Conservation (phyloP, 2,113 vertebrate species). For the Laticauda colubrina region DNA sequence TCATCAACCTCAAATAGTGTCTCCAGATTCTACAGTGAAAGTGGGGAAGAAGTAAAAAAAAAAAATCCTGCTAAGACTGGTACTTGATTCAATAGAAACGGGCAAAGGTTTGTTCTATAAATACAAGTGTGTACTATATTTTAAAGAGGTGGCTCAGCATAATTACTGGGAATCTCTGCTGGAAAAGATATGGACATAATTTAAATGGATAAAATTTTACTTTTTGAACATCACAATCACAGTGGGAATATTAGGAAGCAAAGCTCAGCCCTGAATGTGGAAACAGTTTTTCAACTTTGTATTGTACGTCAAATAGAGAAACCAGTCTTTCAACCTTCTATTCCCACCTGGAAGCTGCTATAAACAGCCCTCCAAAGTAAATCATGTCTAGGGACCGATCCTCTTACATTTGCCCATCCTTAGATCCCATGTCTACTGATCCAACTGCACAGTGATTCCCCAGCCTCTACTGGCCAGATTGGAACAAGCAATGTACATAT, state of each 20-base stretch:
- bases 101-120: no score
- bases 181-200: no score
- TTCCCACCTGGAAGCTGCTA: neutral
- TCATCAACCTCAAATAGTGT: conserved; percentile 1
- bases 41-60: neutral
- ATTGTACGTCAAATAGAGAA: neutral
- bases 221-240: neutral
- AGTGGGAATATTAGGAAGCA: neutral
- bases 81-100: neutral
- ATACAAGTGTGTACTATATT: neutral
- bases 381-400: neutral
- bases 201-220: neutral
- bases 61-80: neutral
- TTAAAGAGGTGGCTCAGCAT: neutral
- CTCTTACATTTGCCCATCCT: neutral
- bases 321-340: neutral
- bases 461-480: neutral
- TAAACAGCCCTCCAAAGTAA: neutral
- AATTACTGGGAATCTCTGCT: neutral
- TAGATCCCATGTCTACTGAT: neutral
- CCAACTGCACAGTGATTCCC: neutral
- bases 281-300: neutral
- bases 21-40: conserved; percentile 22
- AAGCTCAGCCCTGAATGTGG: neutral
- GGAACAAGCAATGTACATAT: neutral